A percentile compares a stretch with the other conserved stretches of the same genome.
Evolutionary conservation across 64 coral and sea anemone species (phyloP).

Genomic region (Anthopleura sola): DNA sequence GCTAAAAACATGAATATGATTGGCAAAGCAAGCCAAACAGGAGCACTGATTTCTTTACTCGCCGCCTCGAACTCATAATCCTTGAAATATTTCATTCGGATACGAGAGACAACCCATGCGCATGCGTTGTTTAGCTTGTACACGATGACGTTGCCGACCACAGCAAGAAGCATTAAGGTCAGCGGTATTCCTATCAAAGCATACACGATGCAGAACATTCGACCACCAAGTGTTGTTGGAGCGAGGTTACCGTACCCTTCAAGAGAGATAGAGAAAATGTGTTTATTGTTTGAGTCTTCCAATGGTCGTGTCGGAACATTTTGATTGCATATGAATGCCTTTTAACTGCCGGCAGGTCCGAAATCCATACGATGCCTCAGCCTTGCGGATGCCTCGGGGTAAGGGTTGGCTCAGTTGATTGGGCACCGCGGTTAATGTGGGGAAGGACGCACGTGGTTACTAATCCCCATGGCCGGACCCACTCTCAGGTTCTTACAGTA

Average conservation of each 20-base stretch:
- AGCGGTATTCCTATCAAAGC: slow-evolving; percentile 90
- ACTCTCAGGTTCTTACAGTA: too few relatives aligned
- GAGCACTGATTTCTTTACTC: slow-evolving; percentile 50
- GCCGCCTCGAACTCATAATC: slow-evolving; percentile 68
- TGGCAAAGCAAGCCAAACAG: slow-evolving; percentile 68
- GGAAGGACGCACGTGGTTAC: too few relatives aligned
- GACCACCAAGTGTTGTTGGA: slow-evolving; percentile 55
- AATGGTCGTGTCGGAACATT: too few relatives aligned
- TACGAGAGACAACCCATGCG: slow-evolving; percentile 58
- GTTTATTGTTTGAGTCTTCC: not conserved
- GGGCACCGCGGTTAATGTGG: too few relatives aligned
- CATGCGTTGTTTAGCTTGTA: slow-evolving; percentile 77
- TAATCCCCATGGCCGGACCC: too few relatives aligned
- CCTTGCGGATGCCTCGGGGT: too few relatives aligned
- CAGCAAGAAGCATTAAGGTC: slow-evolving; percentile 82
- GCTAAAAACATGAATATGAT: slow-evolving; percentile 78
- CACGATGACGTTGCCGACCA: slow-evolving; percentile 79
- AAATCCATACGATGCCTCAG: too few relatives aligned
- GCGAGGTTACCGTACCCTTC: slow-evolving; percentile 85
- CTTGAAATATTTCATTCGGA: slow-evolving; percentile 30
- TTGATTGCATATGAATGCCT: too few relatives aligned
- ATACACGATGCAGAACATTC: slow-evolving; percentile 73
- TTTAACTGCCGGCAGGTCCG: too few relatives aligned
- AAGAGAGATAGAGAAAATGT: not conserved
- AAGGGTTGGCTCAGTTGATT: too few relatives aligned